Base-by-base conservation (phyloP, 2,113 vertebrate genomes). In the Siniperca knerii region DNA sequence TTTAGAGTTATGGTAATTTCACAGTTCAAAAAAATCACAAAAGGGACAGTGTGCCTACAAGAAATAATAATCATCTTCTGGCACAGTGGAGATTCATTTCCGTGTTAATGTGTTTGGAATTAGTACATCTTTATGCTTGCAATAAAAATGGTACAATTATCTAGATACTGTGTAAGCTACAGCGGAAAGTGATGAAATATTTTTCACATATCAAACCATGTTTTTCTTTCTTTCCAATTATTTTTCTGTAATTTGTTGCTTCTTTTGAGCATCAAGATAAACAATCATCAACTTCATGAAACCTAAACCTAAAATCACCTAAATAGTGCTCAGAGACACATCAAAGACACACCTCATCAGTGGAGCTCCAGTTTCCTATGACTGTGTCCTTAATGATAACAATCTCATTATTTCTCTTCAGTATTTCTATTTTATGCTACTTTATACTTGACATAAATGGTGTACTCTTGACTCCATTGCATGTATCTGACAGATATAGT, bases 81-180 rank as follows among this genome's bases (percentile, higher is more conserved):
- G 13, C 60, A 46, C 57, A 76, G 69, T 33, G 11, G 61, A 60
- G 40, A 44, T 73, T 86, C 48, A 78, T 87, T 88, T 87, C 13
- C 65, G 16, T 23, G 35, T 71, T 84, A 79, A 83, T 84, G 54
- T 68, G 52, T 88, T 79, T 88, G 79, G n/a, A 87, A 78, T 90
- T 86, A 89, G 61, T 29, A 21, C 50, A 70, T 79, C 13, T 80
- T 82, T 78, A 73, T 78, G 35, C 15, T 40, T 64, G 79, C 74
- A 71, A 90, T 90, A 78, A 88, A 80, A 55, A 72, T 61, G 52
- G 25, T 4, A 35, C 29, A 71, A 79, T 88, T 81, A 90, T 77
- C 52, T 71, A 70, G 57, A 77, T 23, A 15, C 58, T 13, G 13
- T 57, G 1, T 25, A 52, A 57, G 33, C 37, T 69, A 40, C 75